Base-by-base conservation (phyloP, 2,113 vertebrate genomes). In the Todiramphus chloris region DNA sequence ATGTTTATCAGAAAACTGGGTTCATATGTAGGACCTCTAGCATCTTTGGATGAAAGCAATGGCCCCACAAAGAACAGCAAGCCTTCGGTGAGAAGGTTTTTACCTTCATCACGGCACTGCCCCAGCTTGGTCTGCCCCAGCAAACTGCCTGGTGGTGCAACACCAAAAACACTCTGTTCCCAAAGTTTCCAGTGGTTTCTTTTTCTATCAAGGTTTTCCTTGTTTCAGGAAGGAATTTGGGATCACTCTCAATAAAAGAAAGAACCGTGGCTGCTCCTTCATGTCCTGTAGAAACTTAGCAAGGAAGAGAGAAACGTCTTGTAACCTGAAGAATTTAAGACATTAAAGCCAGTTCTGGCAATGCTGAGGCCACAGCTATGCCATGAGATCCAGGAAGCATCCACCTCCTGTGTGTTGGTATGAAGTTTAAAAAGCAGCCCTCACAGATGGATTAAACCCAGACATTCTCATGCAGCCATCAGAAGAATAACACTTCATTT, bases 401-500 rank as follows among this genome's bases (percentile, higher is more conserved):
- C 80, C 46, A 48, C 77, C 64, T 89, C 83, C 86, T 23, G 66
- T 30, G 64, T 44, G 72, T 14, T n/a, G 73, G 37, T 48, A 31
- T 75, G 73, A 37, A 92, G 84, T 37, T 83, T 85, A 24, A 93
- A 95, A 97, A 96, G 85, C 90, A 90, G 51, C 89, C 27, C 62
- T 88, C 88, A 85, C 90, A 89, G 92, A 82, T 93, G 94, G 88
- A 51, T 95, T 81, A 93, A 93, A 89, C 86, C 48, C 86, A 92
- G 80, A 67, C 77, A 44, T 94, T 56, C 74, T 94, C n/a, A 86
- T 70, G 41, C 51, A 88, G 90, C 79, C 90, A 70, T 37, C 76
- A 48, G 46, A 30, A 90, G 94, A 93, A 86, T 48, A 81, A 75
- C 73, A 31, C 76, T 60, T 35, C 4, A 1, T 86, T 95, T 95